Base-by-base conservation (phyloP, 1,140 invertebrate genomes). In the Polypedilum vanderplanki region DNA sequence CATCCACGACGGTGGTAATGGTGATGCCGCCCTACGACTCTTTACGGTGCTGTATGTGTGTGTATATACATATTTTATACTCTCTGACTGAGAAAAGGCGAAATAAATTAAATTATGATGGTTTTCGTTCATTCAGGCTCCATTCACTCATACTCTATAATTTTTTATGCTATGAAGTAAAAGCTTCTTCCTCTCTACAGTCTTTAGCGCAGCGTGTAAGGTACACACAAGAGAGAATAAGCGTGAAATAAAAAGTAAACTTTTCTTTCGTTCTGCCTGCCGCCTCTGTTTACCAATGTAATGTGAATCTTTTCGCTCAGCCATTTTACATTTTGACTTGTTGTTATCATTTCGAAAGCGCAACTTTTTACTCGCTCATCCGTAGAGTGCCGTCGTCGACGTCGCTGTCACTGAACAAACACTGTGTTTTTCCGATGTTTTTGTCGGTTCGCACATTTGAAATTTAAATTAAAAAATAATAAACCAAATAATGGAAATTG, bases 401-500 rank as follows among this genome's bases (percentile, higher is more conserved):
- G 9, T 57, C 12, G 46, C 46, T 70, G 65, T 22, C 17, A 70
- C 65, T 70, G 65, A 70, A 22, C 65, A 70, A 70, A 70, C 65
- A 70, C 65, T 20, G 65, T 70, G 65, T 70, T 70, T 70, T 10
- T 20, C 9, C 65, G 18, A 70, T 70, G 65, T 70, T 70, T 70
- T 57, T 57, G 3, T 70, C 65, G 17, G 65, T 70, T 70, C 65
- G 65, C 65, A 70, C 65, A 70, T 70, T 70, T 70, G 20, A 70
- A 70, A 70, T 70, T 70, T 70, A 70, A 70, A 70, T 70, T 70
- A 70, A 70, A 70, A 70, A 70, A 70, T 70, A 70, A 70, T 70
- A 70, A 70, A 70, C 65, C 65, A 70, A 70, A 70, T 20, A 70
- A 70, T 70, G 65, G 65, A 70, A 70, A 70, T 70, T 70, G 65